phyloP scores from a whole-genome alignment of 2,888 invertebrate genomes.

The Eugnorisma glareosa region DNA sequence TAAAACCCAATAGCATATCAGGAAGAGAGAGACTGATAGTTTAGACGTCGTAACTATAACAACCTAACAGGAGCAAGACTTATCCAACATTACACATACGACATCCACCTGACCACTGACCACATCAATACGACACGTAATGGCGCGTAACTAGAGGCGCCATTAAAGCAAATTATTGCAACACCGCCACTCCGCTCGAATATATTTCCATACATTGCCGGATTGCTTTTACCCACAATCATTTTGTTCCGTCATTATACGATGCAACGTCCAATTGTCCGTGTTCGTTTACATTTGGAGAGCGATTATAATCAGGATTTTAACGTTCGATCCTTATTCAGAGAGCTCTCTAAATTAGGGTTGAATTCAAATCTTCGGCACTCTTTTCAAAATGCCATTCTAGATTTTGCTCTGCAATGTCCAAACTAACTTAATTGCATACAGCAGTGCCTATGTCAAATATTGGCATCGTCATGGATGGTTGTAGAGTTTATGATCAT shows the following conservation, averaged over 20 bases:
- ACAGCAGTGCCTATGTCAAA: not conserved
- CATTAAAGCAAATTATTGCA: conserved; percentile 60
- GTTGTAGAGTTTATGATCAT: not conserved
- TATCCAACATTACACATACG: conserved; percentile 33
- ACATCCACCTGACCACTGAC: conserved; percentile 44
- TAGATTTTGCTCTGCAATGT: not conserved
- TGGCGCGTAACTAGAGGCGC: conserved; percentile 55
- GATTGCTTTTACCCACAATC: conserved; percentile 55
- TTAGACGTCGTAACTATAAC: not conserved
- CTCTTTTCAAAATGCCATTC: not conserved
- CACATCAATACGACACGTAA: conserved; percentile 61
- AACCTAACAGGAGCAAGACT: conserved; percentile 21
- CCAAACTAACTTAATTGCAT: no score
- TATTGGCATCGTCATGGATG: not conserved
- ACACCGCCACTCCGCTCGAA: conserved; percentile 46
- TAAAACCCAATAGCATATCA: not conserved
- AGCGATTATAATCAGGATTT: conserved; percentile 5
- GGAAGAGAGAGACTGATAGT: not conserved
- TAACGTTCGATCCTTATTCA: not conserved
- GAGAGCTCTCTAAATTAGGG: not conserved
- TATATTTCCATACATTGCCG: conserved; percentile 59
- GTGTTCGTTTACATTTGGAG: conserved; percentile 34
- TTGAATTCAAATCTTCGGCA: not conserved
- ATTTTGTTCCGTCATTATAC: conserved; percentile 41
- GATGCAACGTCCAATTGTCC: conserved; percentile 13